Evolutionary conservation across 2,888 invertebrate species (phyloP).

Genomic region (Ligdia adustata): DNA sequence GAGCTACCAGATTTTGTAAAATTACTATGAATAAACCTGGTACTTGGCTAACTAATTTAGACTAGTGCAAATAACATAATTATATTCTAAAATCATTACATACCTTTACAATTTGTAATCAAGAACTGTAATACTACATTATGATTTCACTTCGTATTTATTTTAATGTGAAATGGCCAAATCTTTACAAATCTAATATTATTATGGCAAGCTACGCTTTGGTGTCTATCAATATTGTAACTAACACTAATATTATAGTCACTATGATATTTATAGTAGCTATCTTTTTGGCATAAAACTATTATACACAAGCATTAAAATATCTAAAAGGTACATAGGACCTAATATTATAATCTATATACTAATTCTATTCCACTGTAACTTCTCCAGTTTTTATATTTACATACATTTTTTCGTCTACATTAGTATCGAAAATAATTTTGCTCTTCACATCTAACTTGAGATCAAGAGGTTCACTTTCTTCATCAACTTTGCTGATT

Average conservation of each 20-base stretch:
- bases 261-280: slow-evolving; percentile 13
- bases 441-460: slow-evolving; percentile 63
- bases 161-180: slow-evolving; percentile 44
- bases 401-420: slow-evolving; percentile 70
- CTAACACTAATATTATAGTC: neutral
- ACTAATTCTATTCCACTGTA: slow-evolving; percentile 49
- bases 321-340: slow-evolving; percentile 2
- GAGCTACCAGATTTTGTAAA: too few relatives aligned
- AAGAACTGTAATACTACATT: too few relatives aligned
- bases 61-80: too few relatives aligned
- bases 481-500: slow-evolving; percentile 75
- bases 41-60: too few relatives aligned
- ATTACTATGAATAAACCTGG: too few relatives aligned
- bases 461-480: slow-evolving; percentile 63
- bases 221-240: slow-evolving; percentile 65
- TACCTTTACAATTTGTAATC: too few relatives aligned
- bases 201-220: slow-evolving; percentile 83
- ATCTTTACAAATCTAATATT: slow-evolving; percentile 68
- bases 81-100: too few relatives aligned
- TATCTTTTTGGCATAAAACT: slow-evolving; percentile 34
- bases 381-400: slow-evolving; percentile 74
- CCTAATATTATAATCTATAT: neutral
- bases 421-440: slow-evolving; percentile 51
- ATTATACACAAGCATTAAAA: slow-evolving; percentile 19
- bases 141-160: too few relatives aligned